Base-by-base conservation (phyloP, 2,888 invertebrate genomes). In the Lithophane semibrunnea region DNA sequence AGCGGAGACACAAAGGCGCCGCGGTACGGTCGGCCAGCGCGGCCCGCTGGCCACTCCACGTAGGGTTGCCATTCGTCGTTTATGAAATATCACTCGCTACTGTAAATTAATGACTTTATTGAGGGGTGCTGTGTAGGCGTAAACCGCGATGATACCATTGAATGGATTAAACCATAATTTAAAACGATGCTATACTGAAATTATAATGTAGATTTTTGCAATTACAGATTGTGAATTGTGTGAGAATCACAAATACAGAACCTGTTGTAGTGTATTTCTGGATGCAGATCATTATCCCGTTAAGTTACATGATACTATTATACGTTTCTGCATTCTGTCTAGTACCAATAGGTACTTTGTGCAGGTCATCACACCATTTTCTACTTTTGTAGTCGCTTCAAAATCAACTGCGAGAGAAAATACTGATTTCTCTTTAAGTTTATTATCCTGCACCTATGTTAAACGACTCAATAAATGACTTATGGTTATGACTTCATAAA, bases 1-100 rank as follows among this genome's bases (percentile, higher is more conserved):
- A 93, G 93, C 87, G 85, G 89, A 90, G 92, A 92, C 92, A 91
- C 89, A 90, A 90, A 91, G 92, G 91, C 89, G 90, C 91, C 91
- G 89, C 87, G 85, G 83, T 85, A 87, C 87, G 85, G 88, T 87
- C 81, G 86, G 83, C 85, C 85, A 86, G 84, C 86, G 84, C 82
- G 79, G 82, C 80, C 83, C 76, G 82, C 69, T 84, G 77, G 71
- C 79, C 89, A 85, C 86, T 88, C 79, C 73, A 81, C 84, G 52
- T 76, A 87, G 86, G 86, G 86, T 75, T 88, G 79, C 61, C 86
- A 60, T 47, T 77, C 69, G 68, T 71, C 72, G 77, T 80, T 86
- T 85, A 82, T 80, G 64, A 67, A 79, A 78, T 72, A 77, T 63
- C 72, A 37, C 49, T 12, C n/a, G 56, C 75, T 75, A 68, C 67